Conservation (phyloP, 2,113 vertebrate genomes). For the Parus major region DNA sequence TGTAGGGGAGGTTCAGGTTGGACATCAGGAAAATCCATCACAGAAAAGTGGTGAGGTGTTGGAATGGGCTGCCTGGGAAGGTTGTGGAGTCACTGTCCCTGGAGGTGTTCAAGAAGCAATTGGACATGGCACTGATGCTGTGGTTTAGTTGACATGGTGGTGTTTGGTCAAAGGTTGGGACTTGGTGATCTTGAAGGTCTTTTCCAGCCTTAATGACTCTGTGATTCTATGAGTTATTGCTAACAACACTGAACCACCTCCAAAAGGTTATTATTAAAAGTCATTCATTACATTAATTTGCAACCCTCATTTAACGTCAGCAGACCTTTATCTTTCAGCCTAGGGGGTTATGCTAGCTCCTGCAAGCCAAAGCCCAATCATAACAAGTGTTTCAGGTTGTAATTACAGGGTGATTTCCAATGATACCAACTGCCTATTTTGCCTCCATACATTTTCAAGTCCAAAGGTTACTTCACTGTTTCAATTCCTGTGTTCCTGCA, state of each 20-base stretch:
- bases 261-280: constrained; percentile 53
- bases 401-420: constrained; percentile 65
- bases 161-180: neutral
- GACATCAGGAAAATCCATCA: neutral
- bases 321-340: constrained; percentile 65
- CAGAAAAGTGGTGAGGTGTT: neutral
- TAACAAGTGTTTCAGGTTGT: constrained; percentile 42
- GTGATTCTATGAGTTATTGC: neutral
- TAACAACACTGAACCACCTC: neutral
- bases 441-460: neutral
- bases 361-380: constrained; percentile 59
- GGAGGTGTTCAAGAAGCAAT: neutral
- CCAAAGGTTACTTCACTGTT: constrained; percentile 35
- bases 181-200: neutral
- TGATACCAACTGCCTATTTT: constrained; percentile 39
- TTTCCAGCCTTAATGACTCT: neutral
- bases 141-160: neutral
- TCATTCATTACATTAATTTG: constrained; percentile 61
- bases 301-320: constrained; percentile 51
- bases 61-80: neutral
- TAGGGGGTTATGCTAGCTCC: constrained; percentile 39
- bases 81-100: rapidly evolving
- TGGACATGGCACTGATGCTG: neutral
- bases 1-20: neutral
- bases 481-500: neutral